phyloP scores from a whole-genome alignment of 1,140 invertebrate species.

The Polyergus mexicanus region DNA sequence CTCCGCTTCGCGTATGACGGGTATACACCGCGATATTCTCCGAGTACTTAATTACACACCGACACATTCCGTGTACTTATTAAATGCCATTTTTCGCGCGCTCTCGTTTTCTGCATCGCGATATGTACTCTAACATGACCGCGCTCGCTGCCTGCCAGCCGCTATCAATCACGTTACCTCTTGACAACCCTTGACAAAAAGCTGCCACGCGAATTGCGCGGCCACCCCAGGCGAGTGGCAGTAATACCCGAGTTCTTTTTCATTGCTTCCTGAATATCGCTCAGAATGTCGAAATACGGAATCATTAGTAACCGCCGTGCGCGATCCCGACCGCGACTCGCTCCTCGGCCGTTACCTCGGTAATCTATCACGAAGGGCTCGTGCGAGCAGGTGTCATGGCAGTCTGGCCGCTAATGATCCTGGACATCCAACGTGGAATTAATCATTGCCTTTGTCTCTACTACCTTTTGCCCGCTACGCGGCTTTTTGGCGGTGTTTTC shows the following conservation, averaged over 20 bases:
- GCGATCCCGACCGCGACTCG: conserved; percentile 73
- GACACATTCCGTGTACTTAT: conserved; percentile 62
- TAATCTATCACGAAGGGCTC: conserved; percentile 85
- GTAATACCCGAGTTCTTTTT: conserved; percentile 75
- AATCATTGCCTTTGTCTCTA: conserved; percentile 84
- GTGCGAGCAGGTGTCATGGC: conserved; percentile 83
- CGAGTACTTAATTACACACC: conserved; percentile 60
- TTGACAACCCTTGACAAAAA: conserved; percentile 79
- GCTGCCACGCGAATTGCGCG: conserved; percentile 77
- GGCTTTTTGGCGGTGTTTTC: conserved; percentile 65
- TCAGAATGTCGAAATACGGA: conserved; percentile 81
- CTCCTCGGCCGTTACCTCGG: conserved; percentile 66
- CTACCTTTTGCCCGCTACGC: conserved; percentile 76
- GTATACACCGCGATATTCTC: conserved; percentile 25
- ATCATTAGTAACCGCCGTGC: conserved; percentile 82
- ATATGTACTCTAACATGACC: conserved; percentile 9
- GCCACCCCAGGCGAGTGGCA: conserved; percentile 69
- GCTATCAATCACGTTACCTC: conserved; percentile 77
- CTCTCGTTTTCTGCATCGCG: conserved; percentile 49
- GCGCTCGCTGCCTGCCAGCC: conserved; percentile 46
- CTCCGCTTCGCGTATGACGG: conserved; percentile 3
- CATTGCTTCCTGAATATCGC: conserved; percentile 79
- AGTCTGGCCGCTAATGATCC: conserved; percentile 82
- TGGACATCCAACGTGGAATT: conserved; percentile 82
- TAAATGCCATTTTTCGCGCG: conserved; percentile 68